Evolutionary conservation across 2,888 invertebrate genomes (phyloP), one percentile per base, ranked within the genome.

Genomic region (Pogonocherus hispidulus): DNA sequence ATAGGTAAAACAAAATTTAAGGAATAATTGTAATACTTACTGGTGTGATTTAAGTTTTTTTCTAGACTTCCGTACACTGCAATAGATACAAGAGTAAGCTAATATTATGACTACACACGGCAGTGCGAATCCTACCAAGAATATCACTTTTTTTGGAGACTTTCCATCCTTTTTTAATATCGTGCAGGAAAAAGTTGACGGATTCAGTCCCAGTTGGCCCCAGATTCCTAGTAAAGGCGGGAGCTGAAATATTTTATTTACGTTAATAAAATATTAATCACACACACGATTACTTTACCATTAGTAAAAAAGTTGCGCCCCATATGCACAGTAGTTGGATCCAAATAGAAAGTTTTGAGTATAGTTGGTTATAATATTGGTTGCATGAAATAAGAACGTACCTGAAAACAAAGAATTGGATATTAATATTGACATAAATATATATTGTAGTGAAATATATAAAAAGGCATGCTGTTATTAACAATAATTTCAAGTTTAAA

Each of bases 61-160:
- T 77, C 93, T 91, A 78, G 94, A 94, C 82, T 89, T 89, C 23
- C 92, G 85, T 11, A 96, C 95, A 64, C 91, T 90, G 88, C 92
- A 91, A 83, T 93, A 95, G 74, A 96, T 96, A 86, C 94, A 94
- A 3, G 93, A 90, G 86, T 96, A 96, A 16, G 94, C 95, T 56
- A 92, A 89, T 57, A 94, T 92, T 79, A 96, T 96, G 41, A 94
- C 94, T 20, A 93, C 83, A 79, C 95, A 95, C 0, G 97, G 97
- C 20, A 96, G 85, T 5, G 93, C 89, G 82, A 96, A 95, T 1
- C 94, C 95, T 76, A 95, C 88, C 14, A 93, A 87, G 86, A 96
- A 96, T 0, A 96, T 87, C 64, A 92, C 90, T 83, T 94, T 95
- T 86, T 95, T 95, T 2, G 95, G 95, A 0, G 95, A 95, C 72